Base-by-base conservation (phyloP, 2,888 invertebrate genomes). In the Drosophila flavopinicola region DNA sequence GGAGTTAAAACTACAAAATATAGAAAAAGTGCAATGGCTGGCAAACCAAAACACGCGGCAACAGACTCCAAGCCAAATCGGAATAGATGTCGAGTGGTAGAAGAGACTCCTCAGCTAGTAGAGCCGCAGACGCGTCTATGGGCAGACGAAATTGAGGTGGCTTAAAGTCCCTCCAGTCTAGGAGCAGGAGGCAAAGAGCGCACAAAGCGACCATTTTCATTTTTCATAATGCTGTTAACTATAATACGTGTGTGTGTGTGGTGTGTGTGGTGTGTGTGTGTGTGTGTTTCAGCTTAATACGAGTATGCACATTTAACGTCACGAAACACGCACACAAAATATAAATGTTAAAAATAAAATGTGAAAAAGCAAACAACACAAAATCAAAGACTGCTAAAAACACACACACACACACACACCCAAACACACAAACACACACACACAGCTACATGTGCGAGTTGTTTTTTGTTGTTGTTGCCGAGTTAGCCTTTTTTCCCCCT, bases 321-420 rank as follows among this genome's bases (percentile, higher is more conserved):
- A 72, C 59, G 54, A 72, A 73, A 49, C 68, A 78, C 56, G 70
- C 68, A 82, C 73, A 73, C 69, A 79, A 85, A 87, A 85, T 80
- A 75, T 74, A 84, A 76, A 80, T 83, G 85, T 83, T 78, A 87
- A 87, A 88, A 88, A 88, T 88, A 85, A 88, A 88, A 88, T 88
- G 80, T 87, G 78, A 80, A 85, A 85, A 85, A 70, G 72, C 87
- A 80, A 78, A 83, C 73, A 83, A 80, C 85, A 67, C 58, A 75
- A 79, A 83, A 82, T 85, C 82, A 82, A 63, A 80, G 79, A 75
- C 73, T 68, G 63, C 61, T 53, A 60, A 68, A 64, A 63, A 73
- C 52, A 56, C 30, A 42, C 61, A 66, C 38, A 58, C 35, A 54
- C 35, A 45, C 11, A n/a, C n/a, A n/a, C n/a, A n/a, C n/a, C n/a